Conservation (phyloP, 2,797 vertebrate species). For the Bryconaethiops microstoma region DNA sequence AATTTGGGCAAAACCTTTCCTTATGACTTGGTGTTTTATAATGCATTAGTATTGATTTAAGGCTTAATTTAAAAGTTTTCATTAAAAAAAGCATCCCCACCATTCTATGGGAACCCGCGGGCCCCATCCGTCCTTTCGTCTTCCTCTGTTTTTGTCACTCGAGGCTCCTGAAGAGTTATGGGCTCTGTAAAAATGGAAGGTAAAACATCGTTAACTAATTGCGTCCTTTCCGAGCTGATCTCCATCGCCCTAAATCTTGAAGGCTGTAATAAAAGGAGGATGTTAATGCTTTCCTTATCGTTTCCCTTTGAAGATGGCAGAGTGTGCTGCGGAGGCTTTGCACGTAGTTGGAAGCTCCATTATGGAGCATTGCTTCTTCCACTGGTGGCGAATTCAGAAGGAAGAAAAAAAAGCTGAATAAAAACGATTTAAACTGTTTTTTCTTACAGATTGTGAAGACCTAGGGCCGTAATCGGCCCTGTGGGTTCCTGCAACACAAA, state of each 20-base stretch:
- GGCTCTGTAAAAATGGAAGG: slow-evolving; percentile 49
- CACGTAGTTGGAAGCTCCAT: too few relatives aligned
- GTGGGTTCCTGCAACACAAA: too few relatives aligned
- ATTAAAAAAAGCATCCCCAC: too few relatives aligned
- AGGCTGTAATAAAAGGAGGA: slow-evolving; percentile 49
- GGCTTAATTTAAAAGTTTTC: not conserved
- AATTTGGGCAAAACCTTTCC: too few relatives aligned
- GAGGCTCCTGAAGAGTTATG: slow-evolving; percentile 40
- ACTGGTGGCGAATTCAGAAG: too few relatives aligned
- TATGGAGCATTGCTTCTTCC: too few relatives aligned
- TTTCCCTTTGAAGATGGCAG: not conserved
- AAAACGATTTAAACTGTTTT: too few relatives aligned
- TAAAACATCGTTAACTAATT: slow-evolving; percentile 56
- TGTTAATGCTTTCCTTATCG: slow-evolving; percentile 38
- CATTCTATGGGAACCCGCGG: too few relatives aligned
- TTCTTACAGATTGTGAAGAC: too few relatives aligned
- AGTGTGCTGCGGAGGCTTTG: not conserved
- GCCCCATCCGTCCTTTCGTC: not conserved
- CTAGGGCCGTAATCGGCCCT: too few relatives aligned
- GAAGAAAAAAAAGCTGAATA: too few relatives aligned
- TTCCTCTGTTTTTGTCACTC: not conserved
- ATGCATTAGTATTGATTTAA: not conserved
- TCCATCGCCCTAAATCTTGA: slow-evolving; percentile 45
- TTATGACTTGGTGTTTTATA: too few relatives aligned
- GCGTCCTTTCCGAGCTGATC: slow-evolving; percentile 50